A percentile compares a stretch with the other conserved stretches of the same genome.
Evolutionary conservation across 2,113 vertebrate genomes (phyloP).

Genomic region (Eretmochelys imbricata): DNA sequence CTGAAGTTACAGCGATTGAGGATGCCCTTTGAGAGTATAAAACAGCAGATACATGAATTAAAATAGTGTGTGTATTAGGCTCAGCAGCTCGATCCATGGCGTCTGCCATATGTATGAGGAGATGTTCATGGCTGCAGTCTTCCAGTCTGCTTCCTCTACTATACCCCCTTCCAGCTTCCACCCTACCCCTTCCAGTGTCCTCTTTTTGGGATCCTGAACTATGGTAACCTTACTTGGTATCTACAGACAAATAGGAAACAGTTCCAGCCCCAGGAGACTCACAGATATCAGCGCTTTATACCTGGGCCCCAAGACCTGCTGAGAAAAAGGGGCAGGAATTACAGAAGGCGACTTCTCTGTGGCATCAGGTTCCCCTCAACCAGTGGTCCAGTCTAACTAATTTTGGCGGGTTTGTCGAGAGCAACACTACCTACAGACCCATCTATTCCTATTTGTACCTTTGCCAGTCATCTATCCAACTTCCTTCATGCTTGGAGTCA

Average conservation of each 20-base stretch:
- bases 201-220: not conserved
- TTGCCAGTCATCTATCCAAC: too few relatives aligned
- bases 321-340: too few relatives aligned
- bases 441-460: too few relatives aligned
- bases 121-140: not conserved
- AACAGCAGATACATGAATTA: not conserved
- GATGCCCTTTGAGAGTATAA: not conserved
- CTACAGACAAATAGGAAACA: not conserved
- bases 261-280: not conserved
- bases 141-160: not conserved
- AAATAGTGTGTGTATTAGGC: not conserved
- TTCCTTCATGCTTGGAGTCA: not conserved
- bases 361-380: too few relatives aligned
- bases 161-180: not conserved
- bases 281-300: not conserved
- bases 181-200: not conserved
- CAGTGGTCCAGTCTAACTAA: too few relatives aligned
- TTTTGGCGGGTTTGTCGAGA: too few relatives aligned
- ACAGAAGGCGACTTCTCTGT: too few relatives aligned
- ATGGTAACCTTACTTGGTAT: not conserved
- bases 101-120: not conserved
- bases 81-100: not conserved
- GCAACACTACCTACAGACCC: too few relatives aligned
- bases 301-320: too few relatives aligned
- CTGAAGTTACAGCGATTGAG: not conserved